Percentiles rank a stretch among this genome's conserved stretches.
Conservation (phyloP, 2,797 vertebrate species). For the Phataginus tetradactyla region DNA sequence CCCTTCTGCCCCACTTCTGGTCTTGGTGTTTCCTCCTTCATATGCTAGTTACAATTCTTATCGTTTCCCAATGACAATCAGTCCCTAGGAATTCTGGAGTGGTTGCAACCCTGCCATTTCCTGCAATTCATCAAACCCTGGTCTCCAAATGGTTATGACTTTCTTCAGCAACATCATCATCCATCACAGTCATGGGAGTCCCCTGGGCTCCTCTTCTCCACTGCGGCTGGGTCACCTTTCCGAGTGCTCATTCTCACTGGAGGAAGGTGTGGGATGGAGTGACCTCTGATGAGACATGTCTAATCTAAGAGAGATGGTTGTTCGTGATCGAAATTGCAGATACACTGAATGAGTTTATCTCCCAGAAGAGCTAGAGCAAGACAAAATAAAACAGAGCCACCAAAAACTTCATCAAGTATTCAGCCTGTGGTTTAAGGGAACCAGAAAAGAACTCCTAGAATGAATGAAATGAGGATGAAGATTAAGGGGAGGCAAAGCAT, state of each 20-base stretch:
- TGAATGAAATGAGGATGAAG: not conserved
- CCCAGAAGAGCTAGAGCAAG: not conserved
- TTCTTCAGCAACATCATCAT: slow-evolving; percentile 83
- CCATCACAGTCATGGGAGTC: slow-evolving; percentile 80
- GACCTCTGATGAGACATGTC: slow-evolving; percentile 62
- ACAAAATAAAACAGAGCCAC: not conserved
- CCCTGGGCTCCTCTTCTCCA: slow-evolving; percentile 72
- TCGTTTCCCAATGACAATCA: slow-evolving; percentile 81
- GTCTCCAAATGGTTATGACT: slow-evolving; percentile 81
- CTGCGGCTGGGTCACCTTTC: slow-evolving; percentile 68
- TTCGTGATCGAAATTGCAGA: slow-evolving; percentile 63
- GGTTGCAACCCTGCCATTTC: slow-evolving; percentile 86
- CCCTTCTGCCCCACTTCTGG: not conserved
- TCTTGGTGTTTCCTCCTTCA: slow-evolving; percentile 69
- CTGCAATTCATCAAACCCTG: slow-evolving; percentile 88
- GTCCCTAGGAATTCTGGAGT: slow-evolving; percentile 86
- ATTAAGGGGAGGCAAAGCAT: not conserved
- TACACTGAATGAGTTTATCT: slow-evolving; percentile 59
- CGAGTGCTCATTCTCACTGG: slow-evolving; percentile 24
- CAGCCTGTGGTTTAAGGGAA: not conserved
- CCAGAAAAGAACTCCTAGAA: not conserved
- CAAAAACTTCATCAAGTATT: not conserved
- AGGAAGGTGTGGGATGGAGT: slow-evolving; percentile 34
- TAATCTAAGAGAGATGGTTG: slow-evolving; percentile 48
- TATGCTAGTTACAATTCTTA: slow-evolving; percentile 83